A percentile compares a stretch with the other conserved stretches of the same genome.
Conservation (phyloP, 92 coral and sea anemone genomes). For the Palythoa grandiflora region DNA sequence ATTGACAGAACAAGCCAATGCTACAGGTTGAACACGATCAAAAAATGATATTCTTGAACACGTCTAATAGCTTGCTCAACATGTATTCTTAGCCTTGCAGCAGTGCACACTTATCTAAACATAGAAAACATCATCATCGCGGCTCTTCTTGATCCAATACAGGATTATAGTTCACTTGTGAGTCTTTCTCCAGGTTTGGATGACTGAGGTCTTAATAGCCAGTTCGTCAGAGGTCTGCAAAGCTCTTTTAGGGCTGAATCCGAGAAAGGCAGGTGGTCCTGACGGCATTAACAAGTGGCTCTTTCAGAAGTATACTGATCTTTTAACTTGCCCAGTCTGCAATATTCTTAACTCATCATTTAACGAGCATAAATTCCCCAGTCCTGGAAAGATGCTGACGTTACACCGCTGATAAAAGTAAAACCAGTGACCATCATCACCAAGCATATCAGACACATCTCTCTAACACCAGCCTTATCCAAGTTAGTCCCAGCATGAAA, state of each 20-base stretch:
- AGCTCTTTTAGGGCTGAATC: slow-evolving; percentile 50
- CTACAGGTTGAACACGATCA: neutral
- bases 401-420: slow-evolving; percentile 39
- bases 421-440: slow-evolving; percentile 28
- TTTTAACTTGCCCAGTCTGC: neutral
- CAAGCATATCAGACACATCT: slow-evolving; percentile 22
- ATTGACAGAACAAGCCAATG: neutral
- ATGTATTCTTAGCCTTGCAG: neutral
- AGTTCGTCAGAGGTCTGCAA: slow-evolving; percentile 26
- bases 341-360: slow-evolving; percentile 7
- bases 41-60: slow-evolving; percentile 2
- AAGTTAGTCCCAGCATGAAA: neutral
- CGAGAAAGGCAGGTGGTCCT: slow-evolving; percentile 47
- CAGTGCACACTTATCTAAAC: too few species aligned
- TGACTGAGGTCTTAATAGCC: slow-evolving; percentile 32
- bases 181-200: slow-evolving; percentile 44
- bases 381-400: slow-evolving; percentile 24
- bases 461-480: slow-evolving; percentile 30
- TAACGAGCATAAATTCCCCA: slow-evolving; percentile 2
- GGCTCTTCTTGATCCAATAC: slow-evolving; percentile 49
- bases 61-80: slow-evolving; percentile 1
- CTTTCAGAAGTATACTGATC: slow-evolving; percentile 38
- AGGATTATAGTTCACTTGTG: slow-evolving; percentile 39
- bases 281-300: slow-evolving; percentile 52
- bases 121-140: slow-evolving; percentile 4